Base-by-base conservation (phyloP, 30 jellyfish, hydroid and myxozoan species). In the Rhopilema esculentum region DNA sequence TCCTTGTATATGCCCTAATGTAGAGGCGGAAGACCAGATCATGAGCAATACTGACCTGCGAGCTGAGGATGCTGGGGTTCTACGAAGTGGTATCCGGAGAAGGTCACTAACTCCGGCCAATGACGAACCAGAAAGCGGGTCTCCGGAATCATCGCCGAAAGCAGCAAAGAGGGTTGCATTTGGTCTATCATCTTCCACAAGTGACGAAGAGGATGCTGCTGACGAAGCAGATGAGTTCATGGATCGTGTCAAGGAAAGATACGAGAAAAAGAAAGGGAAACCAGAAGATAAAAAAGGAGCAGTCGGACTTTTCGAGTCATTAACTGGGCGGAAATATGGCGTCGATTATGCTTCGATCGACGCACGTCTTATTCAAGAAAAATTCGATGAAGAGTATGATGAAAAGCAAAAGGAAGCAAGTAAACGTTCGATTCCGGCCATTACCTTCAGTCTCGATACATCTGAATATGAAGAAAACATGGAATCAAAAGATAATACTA, bases 81-180 rank as follows among this genome's bases (percentile, higher is more conserved):
- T 85, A 17, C 94, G 84, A 22, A 85, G 94, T 49, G 94, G 94
- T 0, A 75, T 85, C 26, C 83, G 94, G 15, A 32, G 94, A 50
- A 66, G 94, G 62, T 85, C 94, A 0, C 26, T 85, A 77, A 64
- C 84, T 1, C 94, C 88, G 28, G 84, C 87, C 15, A 72, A 26
- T 1, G 85, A 83, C 9, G 85, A 77, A 25, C 21, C 67, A 24
- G 49, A 27, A 30, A 65, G 57, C 24, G 25, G 50, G 20, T 17
- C 94, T 8, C 80, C 80, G 26, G 86, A n/a, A 1, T 4, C 77
- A 4, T 26, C 94, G 9, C 72, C 77, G 23, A 61, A 18, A 27
- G 75, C 76, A 28, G 48, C 72, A 20, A 33, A 49, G 27, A 72
- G 80, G 17, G 72, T 72, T 18, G 21, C 72, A 0, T 33, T 33